Evolutionary conservation across 2,888 invertebrate genomes (phyloP).

Genomic region (Athetis lepigone): DNA sequence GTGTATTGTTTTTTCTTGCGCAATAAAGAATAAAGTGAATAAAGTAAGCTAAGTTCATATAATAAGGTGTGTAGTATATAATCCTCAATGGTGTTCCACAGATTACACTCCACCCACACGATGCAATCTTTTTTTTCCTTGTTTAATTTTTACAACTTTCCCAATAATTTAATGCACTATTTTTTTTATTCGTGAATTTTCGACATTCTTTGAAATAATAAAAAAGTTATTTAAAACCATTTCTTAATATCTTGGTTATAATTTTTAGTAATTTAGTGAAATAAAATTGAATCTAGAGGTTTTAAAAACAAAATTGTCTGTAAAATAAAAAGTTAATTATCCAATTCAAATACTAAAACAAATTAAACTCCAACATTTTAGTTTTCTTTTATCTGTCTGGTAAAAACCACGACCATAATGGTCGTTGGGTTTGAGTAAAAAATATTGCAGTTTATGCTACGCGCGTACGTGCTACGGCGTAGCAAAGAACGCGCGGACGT

Average conservation of each 20-base stretch:
- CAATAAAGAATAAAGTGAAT: too few relatives aligned
- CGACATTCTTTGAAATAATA: conserved; percentile 2
- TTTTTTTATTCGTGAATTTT: conserved; percentile 7
- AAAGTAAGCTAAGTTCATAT: background rate
- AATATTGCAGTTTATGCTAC: too few relatives aligned
- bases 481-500: too few relatives aligned
- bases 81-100: conserved; percentile 5
- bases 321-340: too few relatives aligned
- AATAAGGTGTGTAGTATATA: conserved; percentile 24
- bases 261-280: too few relatives aligned
- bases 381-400: too few relatives aligned
- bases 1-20: too few relatives aligned
- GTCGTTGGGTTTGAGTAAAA: too few relatives aligned
- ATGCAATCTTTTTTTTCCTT: conserved; percentile 23
- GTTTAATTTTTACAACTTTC: conserved; percentile 7
- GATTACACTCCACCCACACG: conserved; percentile 14
- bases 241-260: background rate
- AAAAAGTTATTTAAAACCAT: background rate
- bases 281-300: background rate
- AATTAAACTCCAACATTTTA: too few relatives aligned
- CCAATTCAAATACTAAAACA: too few relatives aligned
- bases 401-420: too few relatives aligned
- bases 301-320: background rate
- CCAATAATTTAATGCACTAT: conserved; percentile 13
- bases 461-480: too few relatives aligned